A percentile compares a stretch with the other conserved stretches of the same genome.
These are phyloP conservation scores for Lymantria monacha DNA, from an alignment of 2,888 invertebrate species.

Conservation along the genomic window DNA sequence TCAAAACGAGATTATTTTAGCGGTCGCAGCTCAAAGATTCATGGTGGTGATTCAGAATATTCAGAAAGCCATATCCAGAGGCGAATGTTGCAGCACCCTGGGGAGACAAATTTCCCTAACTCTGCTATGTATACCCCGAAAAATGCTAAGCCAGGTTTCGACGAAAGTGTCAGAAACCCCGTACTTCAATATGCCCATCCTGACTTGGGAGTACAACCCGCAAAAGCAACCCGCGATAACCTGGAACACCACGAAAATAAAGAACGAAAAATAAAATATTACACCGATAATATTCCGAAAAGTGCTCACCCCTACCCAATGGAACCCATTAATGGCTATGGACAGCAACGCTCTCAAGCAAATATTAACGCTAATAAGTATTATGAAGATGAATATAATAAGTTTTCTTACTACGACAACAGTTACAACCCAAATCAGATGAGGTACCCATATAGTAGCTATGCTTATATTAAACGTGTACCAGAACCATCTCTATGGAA, in stretches of 20 bases:
- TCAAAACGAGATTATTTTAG: conserved; percentile 83
- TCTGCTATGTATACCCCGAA: conserved; percentile 85
- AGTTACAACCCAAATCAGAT: conserved; percentile 55
- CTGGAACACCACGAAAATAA: conserved; percentile 55
- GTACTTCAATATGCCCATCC: conserved; percentile 91
- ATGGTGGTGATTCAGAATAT: conserved; percentile 69
- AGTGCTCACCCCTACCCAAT: conserved; percentile 83
- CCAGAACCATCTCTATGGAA: conserved; percentile 87
- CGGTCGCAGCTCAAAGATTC: conserved; percentile 74
- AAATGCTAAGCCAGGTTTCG: conserved; percentile 83
- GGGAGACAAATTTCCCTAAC: conserved; percentile 84
- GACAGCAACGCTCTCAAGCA: conserved; percentile 70
- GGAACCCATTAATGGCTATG: conserved; percentile 71
- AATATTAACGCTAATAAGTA: conserved; percentile 69
- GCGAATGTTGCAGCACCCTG: conserved; percentile 87
- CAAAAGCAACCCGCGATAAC: conserved; percentile 80
- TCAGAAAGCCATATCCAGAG: conserved; percentile 85
- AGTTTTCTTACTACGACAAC: conserved; percentile 81
- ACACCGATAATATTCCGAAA: conserved; percentile 75
- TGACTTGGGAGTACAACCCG: conserved; percentile 89
- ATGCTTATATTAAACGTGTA: conserved; percentile 82
- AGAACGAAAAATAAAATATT: conserved; percentile 74
- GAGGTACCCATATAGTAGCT: conserved; percentile 83
- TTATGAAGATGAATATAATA: conserved; percentile 77
- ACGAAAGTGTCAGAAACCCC: conserved; percentile 87